phyloP scores from a whole-genome alignment of 1,140 invertebrate genomes.

The Caenorhabditis inopinata region DNA sequence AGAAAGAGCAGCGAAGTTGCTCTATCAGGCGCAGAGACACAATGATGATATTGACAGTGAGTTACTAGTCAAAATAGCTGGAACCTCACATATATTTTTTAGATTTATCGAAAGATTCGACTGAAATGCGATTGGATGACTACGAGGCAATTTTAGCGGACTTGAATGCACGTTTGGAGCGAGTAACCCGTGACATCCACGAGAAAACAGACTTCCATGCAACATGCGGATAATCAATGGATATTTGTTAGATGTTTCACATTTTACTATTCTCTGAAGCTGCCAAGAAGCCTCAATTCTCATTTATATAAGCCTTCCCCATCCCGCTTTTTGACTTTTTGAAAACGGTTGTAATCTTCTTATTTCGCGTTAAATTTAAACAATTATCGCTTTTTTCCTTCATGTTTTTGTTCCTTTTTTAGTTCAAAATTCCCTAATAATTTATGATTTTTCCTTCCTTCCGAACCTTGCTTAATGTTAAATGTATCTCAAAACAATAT shows the following conservation, averaged over 20 bases:
- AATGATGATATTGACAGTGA: conserved; percentile 44
- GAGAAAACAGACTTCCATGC: conserved; percentile 33
- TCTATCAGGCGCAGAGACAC: conserved; percentile 43
- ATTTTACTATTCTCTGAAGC: background rate
- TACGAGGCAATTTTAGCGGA: conserved; percentile 40
- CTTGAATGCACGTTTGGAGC: conserved; percentile 26
- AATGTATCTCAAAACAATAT: background rate
- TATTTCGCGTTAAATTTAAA: no score
- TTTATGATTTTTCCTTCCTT: background rate
- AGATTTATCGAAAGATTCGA: conserved; percentile 45
- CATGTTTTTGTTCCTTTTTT: background rate
- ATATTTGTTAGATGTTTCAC: background rate
- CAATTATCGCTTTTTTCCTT: background rate
- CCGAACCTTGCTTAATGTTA: background rate
- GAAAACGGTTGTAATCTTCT: conserved; percentile 11
- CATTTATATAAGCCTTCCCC: no score
- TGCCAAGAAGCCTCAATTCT: no score
- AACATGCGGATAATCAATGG: conserved; percentile 17
- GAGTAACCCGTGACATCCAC: conserved; percentile 38
- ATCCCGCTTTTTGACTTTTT: conserved; percentile 18
- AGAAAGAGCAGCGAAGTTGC: conserved; percentile 34
- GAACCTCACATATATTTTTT: conserved; percentile 26
- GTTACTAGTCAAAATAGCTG: conserved; percentile 32
- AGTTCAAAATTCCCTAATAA: background rate
- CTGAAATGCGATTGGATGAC: conserved; percentile 45